Evolutionary conservation across 2,113 vertebrate genomes (phyloP).

Genomic region (Corvus cornix): DNA sequence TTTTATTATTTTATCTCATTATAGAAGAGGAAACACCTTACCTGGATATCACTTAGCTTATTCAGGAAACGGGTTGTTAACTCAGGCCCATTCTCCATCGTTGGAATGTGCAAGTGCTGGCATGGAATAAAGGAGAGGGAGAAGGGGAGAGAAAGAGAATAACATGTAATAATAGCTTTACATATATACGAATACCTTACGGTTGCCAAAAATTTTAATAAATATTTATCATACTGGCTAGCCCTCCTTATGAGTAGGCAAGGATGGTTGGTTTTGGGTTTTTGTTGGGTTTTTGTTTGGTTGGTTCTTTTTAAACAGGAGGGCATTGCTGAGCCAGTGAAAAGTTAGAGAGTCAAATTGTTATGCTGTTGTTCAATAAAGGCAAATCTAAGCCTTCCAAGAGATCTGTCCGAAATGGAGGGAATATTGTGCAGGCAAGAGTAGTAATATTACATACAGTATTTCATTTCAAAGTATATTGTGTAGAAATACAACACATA

Average conservation of each 20-base stretch:
- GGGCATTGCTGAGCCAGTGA: neutral
- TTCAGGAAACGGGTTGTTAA: conserved; percentile 77
- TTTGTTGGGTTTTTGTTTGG: neutral
- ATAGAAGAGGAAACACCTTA: conserved; percentile 43
- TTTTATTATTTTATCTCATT: neutral
- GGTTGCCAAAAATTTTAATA: neutral
- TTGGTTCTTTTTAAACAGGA: neutral
- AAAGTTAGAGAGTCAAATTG: neutral
- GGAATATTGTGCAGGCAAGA: neutral
- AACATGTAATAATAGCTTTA: neutral
- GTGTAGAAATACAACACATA: neutral
- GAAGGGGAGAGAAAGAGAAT: neutral
- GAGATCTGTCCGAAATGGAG: neutral
- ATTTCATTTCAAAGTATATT: neutral
- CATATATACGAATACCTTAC: neutral
- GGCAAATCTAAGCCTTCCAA: neutral
- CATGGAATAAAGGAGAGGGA: neutral
- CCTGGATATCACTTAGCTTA: conserved; percentile 82
- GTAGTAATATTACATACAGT: neutral
- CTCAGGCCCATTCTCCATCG: conserved; percentile 76
- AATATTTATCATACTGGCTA: neutral
- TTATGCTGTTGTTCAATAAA: neutral
- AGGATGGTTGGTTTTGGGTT: neutral
- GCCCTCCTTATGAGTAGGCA: neutral
- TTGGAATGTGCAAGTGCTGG: conserved; percentile 81